These are phyloP conservation scores for Echinometra lucunter DNA, from an alignment of 53 echinoderm and acorn worm species.

Conservation along the genomic window DNA sequence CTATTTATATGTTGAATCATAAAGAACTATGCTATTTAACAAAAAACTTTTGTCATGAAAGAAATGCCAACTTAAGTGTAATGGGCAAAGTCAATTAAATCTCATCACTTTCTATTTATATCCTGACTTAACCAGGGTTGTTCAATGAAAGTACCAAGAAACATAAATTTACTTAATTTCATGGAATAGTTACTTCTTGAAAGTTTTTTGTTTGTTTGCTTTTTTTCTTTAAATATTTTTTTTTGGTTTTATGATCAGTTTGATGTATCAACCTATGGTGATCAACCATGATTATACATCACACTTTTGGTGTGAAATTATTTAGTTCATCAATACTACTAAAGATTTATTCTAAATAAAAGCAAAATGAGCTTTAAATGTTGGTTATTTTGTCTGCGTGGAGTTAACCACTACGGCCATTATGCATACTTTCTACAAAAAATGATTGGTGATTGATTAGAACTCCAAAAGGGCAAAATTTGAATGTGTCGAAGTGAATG, in stretches of 20 bases:
- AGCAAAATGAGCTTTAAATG: neutral
- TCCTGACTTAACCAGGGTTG: neutral
- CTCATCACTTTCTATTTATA: neutral
- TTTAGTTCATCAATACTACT: neutral
- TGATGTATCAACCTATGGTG: neutral
- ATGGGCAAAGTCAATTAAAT: neutral
- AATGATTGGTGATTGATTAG: too few relatives aligned
- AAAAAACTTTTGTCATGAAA: neutral
- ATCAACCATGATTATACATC: neutral
- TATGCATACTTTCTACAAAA: too few relatives aligned
- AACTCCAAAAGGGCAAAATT: too few relatives aligned
- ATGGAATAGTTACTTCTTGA: neutral
- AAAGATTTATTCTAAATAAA: neutral
- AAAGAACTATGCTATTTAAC: neutral
- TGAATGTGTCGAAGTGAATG: too few relatives aligned
- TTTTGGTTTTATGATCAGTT: neutral
- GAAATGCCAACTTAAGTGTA: neutral
- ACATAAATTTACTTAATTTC: neutral
- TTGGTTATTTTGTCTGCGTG: neutral
- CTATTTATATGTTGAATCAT: neutral
- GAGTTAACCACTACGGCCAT: neutral
- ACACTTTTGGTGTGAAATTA: neutral
- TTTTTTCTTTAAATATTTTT: neutral
- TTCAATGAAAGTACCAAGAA: neutral
- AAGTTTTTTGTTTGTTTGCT: too few relatives aligned